Evolutionary conservation across 2,113 vertebrate species (phyloP), one percentile per base, ranked within the genome.

Genomic region (Nothobranchius furzeri): DNA sequence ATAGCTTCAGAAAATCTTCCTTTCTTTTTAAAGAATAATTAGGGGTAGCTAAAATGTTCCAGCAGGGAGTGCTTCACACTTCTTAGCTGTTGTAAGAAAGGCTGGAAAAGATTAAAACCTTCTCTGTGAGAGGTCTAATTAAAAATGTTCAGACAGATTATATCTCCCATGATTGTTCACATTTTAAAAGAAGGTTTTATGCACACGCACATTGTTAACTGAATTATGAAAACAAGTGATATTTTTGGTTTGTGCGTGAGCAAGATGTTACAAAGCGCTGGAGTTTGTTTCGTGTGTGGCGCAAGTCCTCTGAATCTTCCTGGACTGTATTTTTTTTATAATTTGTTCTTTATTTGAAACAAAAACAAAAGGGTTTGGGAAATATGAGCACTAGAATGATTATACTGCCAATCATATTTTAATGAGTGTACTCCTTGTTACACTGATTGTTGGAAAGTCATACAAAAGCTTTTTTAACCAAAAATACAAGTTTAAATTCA

Each of bases 41-140:
- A 73, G 54, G 71, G 55, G 46, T 63, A 61, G 50, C 64, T 69
- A 46, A 77, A 79, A 66, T 70, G 59, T 64, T 83, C 68, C 67
- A 75, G 61, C 20, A 53, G 61, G 53, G 65, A 83, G 75, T 45
- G 63, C 61, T 64, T 76, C 68, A 70, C 40, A 36, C 47, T 65
- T 54, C 61, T 62, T 54, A 61, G 59, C 66, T 70, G 77, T 78
- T 67, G 53, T 20, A 6, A 60, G 46, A 49, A 75, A 75, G 62
- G 64, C 59, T 73, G 73, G 40, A 67, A 67, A 70, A 83, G 80
- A 84, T 78, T 76, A 84, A 71, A 79, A 79, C 58, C 55, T 60
- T 75, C 64, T 53, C 78, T 75, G 80, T 66, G 49, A 70, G 70
- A 73, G 45, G 61, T 50, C 75, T 79, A 75, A 83, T 85, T 83